Evolutionary conservation across 2,888 invertebrate genomes (phyloP).

Genomic region (Acutogordius australiensis): DNA sequence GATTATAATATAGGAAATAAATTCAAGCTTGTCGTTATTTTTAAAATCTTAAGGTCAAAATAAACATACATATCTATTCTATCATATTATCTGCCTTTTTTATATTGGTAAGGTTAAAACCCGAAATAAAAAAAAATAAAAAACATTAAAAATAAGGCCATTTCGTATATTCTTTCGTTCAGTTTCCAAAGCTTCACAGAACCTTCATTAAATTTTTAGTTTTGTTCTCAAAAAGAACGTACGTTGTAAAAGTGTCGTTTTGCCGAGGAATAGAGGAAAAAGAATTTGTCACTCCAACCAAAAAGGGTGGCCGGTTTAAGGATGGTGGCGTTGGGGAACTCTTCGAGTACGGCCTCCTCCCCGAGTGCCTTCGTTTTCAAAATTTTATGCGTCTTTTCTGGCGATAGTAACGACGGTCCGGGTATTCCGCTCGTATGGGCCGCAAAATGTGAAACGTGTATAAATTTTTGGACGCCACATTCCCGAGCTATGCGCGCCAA

Average conservation of each 20-base stretch:
- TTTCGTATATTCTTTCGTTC: too few relatives aligned
- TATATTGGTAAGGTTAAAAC: too few relatives aligned
- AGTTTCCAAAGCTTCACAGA: too few relatives aligned
- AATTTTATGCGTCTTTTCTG: not conserved
- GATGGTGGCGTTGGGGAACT: slow-evolving; percentile 77
- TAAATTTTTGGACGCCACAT: slow-evolving; percentile 59
- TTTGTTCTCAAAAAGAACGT: too few relatives aligned
- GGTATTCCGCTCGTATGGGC: not conserved
- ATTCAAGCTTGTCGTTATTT: too few relatives aligned
- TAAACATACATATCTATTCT: too few relatives aligned
- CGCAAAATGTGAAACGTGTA: slow-evolving; percentile 42
- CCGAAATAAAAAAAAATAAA: too few relatives aligned
- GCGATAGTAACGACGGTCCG: not conserved
- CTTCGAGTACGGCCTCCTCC: slow-evolving; percentile 59
- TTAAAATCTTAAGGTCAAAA: too few relatives aligned
- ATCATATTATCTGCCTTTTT: too few relatives aligned
- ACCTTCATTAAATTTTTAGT: too few relatives aligned
- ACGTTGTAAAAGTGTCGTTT: slow-evolving; percentile 30
- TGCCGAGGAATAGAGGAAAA: slow-evolving; percentile 18
- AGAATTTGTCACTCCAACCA: slow-evolving; percentile 59
- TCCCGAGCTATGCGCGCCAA: slow-evolving; percentile 44
- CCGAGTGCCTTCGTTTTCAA: slow-evolving; percentile 28
- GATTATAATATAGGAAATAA: too few relatives aligned
- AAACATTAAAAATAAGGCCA: too few relatives aligned
- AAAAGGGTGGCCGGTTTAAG: slow-evolving; percentile 68